These are phyloP conservation scores for Irena cyanogastra DNA, from an alignment of 2,113 vertebrate species.

Conservation along the genomic window DNA sequence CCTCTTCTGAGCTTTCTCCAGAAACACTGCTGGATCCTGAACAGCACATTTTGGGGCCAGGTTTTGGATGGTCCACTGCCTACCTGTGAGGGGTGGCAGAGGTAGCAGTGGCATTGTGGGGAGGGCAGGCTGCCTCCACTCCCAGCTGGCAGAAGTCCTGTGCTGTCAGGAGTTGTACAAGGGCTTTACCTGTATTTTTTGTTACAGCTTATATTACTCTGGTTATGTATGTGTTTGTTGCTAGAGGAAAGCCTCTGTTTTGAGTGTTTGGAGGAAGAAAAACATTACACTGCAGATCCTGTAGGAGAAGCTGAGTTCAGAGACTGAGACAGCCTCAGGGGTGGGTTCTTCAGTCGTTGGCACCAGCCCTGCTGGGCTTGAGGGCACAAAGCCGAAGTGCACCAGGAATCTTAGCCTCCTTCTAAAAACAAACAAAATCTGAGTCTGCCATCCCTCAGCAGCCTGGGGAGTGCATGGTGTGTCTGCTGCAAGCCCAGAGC, in stretches of 20 bases:
- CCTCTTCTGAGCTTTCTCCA: background rate
- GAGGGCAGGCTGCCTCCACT: background rate
- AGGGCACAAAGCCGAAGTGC: conserved; percentile 20
- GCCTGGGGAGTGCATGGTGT: background rate
- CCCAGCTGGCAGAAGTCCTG: background rate
- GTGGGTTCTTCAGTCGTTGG: background rate
- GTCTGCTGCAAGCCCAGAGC: background rate
- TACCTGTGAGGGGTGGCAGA: background rate
- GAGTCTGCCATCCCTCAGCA: background rate
- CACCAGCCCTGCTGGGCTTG: conserved; percentile 2
- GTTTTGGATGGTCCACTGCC: background rate
- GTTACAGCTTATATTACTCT: background rate
- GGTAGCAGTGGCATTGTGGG: background rate
- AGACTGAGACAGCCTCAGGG: background rate
- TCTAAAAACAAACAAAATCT: conserved; percentile 4
- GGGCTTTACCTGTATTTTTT: background rate
- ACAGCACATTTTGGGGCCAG: background rate
- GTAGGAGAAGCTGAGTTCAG: background rate
- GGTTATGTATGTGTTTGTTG: background rate
- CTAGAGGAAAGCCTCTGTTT: background rate
- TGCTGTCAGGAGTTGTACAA: background rate
- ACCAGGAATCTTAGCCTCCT: background rate
- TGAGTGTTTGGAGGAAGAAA: background rate
- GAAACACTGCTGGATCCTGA: background rate
- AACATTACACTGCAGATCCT: background rate